Conservation (phyloP, 2,113 vertebrate species). For the Gorsachius goisagi region DNA sequence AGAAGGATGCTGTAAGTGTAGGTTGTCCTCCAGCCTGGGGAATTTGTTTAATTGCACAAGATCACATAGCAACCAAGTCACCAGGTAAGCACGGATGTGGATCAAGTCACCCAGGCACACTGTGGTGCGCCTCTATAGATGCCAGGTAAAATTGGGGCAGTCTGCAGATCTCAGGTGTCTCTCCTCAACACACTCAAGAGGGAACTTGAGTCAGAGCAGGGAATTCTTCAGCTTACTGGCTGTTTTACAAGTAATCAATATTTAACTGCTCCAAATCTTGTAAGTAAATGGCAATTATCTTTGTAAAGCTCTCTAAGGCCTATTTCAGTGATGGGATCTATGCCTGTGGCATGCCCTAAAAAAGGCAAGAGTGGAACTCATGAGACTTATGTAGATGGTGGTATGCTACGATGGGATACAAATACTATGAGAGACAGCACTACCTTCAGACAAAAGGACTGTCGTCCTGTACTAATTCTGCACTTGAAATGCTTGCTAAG, state of each 20-base stretch:
- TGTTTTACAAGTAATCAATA: neutral
- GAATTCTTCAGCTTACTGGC: neutral
- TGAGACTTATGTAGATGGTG: neutral
- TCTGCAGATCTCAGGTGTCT: neutral
- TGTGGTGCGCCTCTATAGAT: accelerated
- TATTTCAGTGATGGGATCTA: neutral
- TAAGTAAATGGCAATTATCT: neutral
- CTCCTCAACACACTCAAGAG: neutral
- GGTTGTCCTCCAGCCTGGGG: neutral
- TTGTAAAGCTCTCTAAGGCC: neutral
- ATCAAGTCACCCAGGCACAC: neutral
- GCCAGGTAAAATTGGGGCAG: neutral
- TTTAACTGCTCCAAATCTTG: neutral
- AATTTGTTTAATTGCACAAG: neutral
- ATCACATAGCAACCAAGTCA: neutral
- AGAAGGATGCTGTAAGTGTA: neutral
- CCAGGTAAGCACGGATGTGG: neutral
- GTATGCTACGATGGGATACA: neutral
- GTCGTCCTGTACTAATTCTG: neutral
- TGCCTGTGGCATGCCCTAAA: neutral
- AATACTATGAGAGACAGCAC: neutral
- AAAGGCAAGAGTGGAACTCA: neutral
- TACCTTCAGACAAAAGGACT: neutral
- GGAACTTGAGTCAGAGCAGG: neutral
- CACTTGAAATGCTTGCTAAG: neutral